Evolutionary conservation across 37 sponge, comb jelly and placozoan genomes (phyloP).

Genomic region (Dysidea cf. avara): DNA sequence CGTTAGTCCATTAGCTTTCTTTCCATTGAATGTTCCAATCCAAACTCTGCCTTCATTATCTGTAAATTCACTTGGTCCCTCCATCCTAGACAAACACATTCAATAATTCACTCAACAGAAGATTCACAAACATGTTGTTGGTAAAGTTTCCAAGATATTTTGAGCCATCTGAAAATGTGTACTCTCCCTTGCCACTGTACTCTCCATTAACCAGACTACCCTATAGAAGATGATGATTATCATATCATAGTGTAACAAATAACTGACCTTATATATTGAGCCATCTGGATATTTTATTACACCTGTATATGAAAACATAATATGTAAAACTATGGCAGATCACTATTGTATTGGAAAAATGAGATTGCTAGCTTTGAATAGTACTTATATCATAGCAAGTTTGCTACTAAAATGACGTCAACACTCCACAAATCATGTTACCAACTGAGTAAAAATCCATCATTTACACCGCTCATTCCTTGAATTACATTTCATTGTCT

Average conservation of each 20-base stretch:
- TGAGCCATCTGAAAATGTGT: slow-evolving; percentile 65
- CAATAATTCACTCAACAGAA: background rate
- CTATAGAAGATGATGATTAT: slow-evolving; percentile 6
- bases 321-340: background rate
- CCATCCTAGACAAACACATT: slow-evolving; percentile 36
- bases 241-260: background rate
- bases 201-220: slow-evolving; percentile 57
- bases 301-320: background rate
- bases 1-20: slow-evolving; percentile 43
- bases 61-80: slow-evolving; percentile 51
- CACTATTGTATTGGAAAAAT: no score
- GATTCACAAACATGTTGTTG: slow-evolving; percentile 49
- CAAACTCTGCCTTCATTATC: slow-evolving; percentile 50
- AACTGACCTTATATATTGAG: slow-evolving; percentile 23
- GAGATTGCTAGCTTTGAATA: no score
- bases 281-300: slow-evolving; percentile 24
- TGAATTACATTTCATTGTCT: no score
- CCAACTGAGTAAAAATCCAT: no score
- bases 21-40: slow-evolving; percentile 62
- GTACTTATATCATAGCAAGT: no score
- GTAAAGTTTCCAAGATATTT: slow-evolving; percentile 45
- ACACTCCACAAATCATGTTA: no score
- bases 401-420: no score
- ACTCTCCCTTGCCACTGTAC: slow-evolving; percentile 59
- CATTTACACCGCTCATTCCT: no score